Evolutionary conservation across 2,888 invertebrate species (phyloP).

Genomic region (Cephus pygmeus): DNA sequence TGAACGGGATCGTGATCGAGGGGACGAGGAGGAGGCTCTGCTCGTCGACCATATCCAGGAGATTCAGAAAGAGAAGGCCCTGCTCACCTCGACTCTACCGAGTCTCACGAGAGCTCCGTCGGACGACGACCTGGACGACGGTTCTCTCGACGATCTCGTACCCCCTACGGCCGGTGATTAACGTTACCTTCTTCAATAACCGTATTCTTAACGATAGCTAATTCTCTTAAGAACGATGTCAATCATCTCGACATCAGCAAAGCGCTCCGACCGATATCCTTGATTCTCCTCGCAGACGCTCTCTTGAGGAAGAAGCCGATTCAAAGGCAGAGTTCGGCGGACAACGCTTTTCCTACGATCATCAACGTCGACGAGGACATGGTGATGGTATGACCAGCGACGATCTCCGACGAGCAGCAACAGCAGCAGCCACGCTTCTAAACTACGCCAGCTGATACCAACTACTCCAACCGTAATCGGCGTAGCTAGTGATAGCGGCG

Average conservation of each 20-base stretch:
- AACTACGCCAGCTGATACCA: not conserved
- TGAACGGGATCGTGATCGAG: constrained; percentile 62
- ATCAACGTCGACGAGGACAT: constrained; percentile 62
- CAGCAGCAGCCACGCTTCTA: constrained; percentile 5
- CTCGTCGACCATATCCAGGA: constrained; percentile 83
- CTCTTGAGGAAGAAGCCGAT: constrained; percentile 59
- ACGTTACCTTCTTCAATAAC: not conserved
- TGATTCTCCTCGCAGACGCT: constrained; percentile 49
- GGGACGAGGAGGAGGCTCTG: constrained; percentile 80
- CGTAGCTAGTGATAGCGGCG: not conserved
- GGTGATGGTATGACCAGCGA: constrained; percentile 64
- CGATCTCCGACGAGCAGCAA: constrained; percentile 32
- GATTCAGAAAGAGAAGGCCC: constrained; percentile 84
- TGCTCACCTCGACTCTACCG: constrained; percentile 82
- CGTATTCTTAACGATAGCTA: not conserved
- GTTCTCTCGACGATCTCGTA: constrained; percentile 69
- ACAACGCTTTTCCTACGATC: constrained; percentile 60
- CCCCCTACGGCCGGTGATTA: constrained; percentile 59
- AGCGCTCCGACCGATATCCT: not conserved
- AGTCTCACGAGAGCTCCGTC: constrained; percentile 85
- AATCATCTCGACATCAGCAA: constrained; percentile 3
- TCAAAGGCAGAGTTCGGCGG: constrained; percentile 62
- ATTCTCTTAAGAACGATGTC: not conserved
- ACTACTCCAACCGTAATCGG: not conserved
- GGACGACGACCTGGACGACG: constrained; percentile 89